These are phyloP conservation scores for Dendrolimus houi DNA, from an alignment of 2,888 invertebrate genomes.

Conservation along the genomic window DNA sequence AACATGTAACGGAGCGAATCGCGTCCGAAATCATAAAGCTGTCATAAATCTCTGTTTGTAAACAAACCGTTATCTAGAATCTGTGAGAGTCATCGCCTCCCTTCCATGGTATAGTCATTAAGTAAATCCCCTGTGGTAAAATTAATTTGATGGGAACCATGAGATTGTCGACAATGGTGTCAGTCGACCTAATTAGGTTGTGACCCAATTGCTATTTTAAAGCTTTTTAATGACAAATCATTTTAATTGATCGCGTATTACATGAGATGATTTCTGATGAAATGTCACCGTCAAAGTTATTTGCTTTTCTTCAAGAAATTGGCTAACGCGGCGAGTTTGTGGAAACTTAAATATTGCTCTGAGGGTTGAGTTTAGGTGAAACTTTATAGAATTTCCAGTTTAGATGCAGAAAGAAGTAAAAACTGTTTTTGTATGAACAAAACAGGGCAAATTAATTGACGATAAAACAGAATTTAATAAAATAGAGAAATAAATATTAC, in stretches of 20 bases:
- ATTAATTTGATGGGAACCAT: constrained; percentile 51
- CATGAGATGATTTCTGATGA: neutral
- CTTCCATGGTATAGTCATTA: constrained; percentile 42
- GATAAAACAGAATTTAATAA: no score
- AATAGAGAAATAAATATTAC: no score
- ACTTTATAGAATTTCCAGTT: no score
- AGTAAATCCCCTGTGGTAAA: constrained; percentile 48
- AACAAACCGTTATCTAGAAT: constrained; percentile 19
- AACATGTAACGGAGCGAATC: neutral
- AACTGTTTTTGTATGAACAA: no score
- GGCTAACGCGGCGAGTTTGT: neutral
- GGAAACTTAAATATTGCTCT: no score
- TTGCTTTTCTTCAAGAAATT: neutral
- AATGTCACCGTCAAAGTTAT: neutral
- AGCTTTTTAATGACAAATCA: constrained; percentile 31
- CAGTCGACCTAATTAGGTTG: constrained; percentile 60
- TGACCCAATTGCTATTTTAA: constrained; percentile 67
- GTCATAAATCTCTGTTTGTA: constrained; percentile 10
- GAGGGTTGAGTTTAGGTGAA: no score
- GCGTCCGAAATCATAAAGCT: constrained; percentile 6
- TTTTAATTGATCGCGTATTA: constrained; percentile 17
- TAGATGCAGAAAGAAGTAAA: no score
- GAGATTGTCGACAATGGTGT: constrained; percentile 49
- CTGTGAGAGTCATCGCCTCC: constrained; percentile 5
- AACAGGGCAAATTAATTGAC: no score